A percentile compares a stretch with the other conserved stretches of the same genome.
phyloP scores from a whole-genome alignment of 2,113 vertebrate species.

The Malurus alboscapulatus region DNA sequence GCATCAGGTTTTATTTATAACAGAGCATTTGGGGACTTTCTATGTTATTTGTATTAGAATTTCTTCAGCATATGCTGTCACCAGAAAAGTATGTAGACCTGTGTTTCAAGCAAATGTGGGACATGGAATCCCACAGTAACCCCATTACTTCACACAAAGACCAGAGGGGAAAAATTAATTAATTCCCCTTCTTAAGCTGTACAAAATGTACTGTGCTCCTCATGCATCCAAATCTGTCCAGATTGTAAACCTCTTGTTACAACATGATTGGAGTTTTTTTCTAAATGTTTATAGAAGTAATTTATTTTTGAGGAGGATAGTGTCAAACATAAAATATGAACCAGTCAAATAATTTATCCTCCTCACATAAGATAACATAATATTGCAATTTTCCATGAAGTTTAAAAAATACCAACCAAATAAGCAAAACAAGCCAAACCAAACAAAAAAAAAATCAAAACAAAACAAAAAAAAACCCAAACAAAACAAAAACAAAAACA shows the following conservation, averaged over 20 bases:
- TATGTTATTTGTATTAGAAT: not conserved
- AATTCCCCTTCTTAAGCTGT: not conserved
- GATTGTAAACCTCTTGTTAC: not conserved
- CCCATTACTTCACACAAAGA: not conserved
- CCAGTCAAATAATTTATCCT: not conserved
- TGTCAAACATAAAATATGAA: not conserved
- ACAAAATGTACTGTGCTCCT: not conserved
- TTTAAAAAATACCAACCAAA: not conserved
- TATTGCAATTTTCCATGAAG: not conserved
- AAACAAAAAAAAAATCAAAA: not conserved
- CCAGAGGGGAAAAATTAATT: not conserved
- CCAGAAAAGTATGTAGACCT: not conserved
- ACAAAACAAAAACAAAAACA: not conserved
- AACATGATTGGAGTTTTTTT: not conserved
- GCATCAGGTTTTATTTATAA: not conserved
- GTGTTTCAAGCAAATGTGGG: not conserved
- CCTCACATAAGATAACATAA: not conserved
- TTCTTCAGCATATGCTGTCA: not conserved
- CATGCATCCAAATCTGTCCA: not conserved
- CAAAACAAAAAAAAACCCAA: not conserved
- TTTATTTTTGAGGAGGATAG: not conserved
- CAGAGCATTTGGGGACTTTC: not conserved
- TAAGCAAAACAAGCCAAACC: not conserved
- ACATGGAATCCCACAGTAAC: not conserved
- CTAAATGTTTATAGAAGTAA: not conserved